These are phyloP conservation scores for Drosophila watanabei DNA, from an alignment of 1,140 invertebrate genomes.

Conservation along the genomic window DNA sequence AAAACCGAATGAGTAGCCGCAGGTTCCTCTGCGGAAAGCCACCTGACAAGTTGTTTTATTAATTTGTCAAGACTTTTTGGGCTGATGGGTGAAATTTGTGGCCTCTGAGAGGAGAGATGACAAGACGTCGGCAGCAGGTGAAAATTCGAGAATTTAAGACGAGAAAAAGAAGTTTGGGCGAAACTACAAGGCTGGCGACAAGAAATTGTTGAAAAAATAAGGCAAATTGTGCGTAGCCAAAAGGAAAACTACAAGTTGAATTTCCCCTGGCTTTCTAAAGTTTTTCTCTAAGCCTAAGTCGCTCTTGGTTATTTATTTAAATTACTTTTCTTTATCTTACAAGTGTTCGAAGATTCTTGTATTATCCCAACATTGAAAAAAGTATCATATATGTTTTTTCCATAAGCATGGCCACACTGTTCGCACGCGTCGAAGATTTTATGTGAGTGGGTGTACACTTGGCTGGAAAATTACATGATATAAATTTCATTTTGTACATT, in stretches of 20 bases:
- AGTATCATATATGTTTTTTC: not conserved
- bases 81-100: constrained; percentile 70
- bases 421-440: constrained; percentile 15
- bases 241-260: not conserved
- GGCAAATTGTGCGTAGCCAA: constrained; percentile 40
- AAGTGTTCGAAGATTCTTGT: not conserved
- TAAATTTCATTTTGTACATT: constrained; percentile 69
- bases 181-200: constrained; percentile 7
- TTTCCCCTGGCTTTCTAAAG: constrained; percentile 14
- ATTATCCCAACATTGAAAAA: not conserved
- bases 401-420: not conserved
- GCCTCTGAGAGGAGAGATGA: too few relatives aligned
- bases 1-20: constrained; percentile 36
- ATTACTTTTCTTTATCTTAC: not conserved
- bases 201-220: constrained; percentile 52
- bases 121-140: constrained; percentile 54
- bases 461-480: constrained; percentile 60
- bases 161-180: constrained; percentile 19
- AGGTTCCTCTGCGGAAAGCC: constrained; percentile 51
- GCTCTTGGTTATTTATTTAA: constrained; percentile 12
- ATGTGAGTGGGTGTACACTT: constrained; percentile 34
- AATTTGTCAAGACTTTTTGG: constrained; percentile 74
- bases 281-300: constrained; percentile 13
- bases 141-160: constrained; percentile 57
- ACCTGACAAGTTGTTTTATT: constrained; percentile 68